Conservation (phyloP, 2,797 vertebrate genomes). For the Crenuchus spilurus region DNA sequence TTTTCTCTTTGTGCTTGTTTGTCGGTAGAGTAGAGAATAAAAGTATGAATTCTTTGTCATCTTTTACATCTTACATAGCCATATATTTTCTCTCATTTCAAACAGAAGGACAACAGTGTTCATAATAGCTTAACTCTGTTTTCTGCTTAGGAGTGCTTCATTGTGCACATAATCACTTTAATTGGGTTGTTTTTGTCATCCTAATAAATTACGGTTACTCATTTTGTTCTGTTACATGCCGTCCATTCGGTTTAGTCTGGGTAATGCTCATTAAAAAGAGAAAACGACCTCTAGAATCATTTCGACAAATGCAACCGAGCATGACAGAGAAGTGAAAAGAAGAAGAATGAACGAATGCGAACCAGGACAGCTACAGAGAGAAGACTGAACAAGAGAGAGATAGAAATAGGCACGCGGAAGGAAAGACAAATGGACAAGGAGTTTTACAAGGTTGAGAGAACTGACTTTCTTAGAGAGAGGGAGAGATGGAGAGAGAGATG, state of each 20-base stretch:
- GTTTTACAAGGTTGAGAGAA: conserved; percentile 37
- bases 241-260: not conserved
- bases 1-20: too few species aligned
- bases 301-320: conserved; percentile 23
- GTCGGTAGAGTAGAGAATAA: too few species aligned
- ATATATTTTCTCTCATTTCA: too few species aligned
- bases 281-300: conserved; percentile 33
- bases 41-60: too few species aligned
- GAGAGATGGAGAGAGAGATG: too few species aligned
- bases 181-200: not conserved
- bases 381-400: conserved; percentile 16
- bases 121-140: not conserved
- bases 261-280: conserved; percentile 11
- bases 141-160: not conserved
- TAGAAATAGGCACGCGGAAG: conserved; percentile 13
- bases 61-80: too few species aligned
- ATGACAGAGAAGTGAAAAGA: conserved; percentile 20
- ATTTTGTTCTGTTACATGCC: not conserved
- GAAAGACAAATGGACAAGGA: conserved; percentile 19
- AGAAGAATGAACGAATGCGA: conserved; percentile 25
- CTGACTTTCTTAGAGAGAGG: conserved; percentile 36
- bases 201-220: not conserved
- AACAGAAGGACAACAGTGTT: too few species aligned
- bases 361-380: conserved; percentile 23
- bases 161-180: not conserved